These are phyloP conservation scores for Panopea generosa DNA, from an alignment of 2,888 invertebrate genomes.

Conservation along the genomic window DNA sequence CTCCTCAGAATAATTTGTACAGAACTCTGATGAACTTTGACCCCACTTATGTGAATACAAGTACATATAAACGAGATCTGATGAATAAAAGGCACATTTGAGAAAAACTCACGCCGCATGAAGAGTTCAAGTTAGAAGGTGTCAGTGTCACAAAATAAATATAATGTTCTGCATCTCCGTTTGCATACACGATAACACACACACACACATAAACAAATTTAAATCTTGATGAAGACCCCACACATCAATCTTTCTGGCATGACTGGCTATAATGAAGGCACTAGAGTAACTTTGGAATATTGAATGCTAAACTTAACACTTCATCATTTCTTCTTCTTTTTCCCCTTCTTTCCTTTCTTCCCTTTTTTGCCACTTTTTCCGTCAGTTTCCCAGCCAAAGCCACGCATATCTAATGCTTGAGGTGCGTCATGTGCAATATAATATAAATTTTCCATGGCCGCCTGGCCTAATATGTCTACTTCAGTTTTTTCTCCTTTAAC, in stretches of 20 bases:
- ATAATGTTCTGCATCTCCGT: too few relatives aligned
- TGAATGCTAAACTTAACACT: not conserved
- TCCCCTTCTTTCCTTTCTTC: constrained; percentile 72
- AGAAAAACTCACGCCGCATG: too few relatives aligned
- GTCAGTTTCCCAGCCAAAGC: constrained; percentile 95
- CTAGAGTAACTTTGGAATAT: constrained; percentile 19
- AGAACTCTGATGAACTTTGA: too few relatives aligned
- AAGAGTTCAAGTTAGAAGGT: too few relatives aligned
- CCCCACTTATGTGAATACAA: too few relatives aligned
- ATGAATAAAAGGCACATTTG: too few relatives aligned
- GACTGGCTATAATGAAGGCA: constrained; percentile 40
- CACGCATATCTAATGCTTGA: constrained; percentile 93
- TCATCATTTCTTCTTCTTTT: constrained; percentile 62
- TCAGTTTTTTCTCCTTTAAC: constrained; percentile 81
- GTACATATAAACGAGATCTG: too few relatives aligned
- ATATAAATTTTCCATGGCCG: constrained; percentile 97
- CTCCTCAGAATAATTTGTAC: too few relatives aligned
- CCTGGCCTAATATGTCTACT: constrained; percentile 93
- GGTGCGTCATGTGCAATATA: constrained; percentile 97
- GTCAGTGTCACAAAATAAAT: too few relatives aligned
- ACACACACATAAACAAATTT: too few relatives aligned
- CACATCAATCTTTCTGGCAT: constrained; percentile 6
- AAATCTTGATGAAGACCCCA: too few relatives aligned
- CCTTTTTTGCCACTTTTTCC: constrained; percentile 90
- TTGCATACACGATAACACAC: too few relatives aligned